A percentile compares a stretch with the other conserved stretches of the same genome.
Conservation (phyloP, 2,113 vertebrate genomes). For the Tichodroma muraria region DNA sequence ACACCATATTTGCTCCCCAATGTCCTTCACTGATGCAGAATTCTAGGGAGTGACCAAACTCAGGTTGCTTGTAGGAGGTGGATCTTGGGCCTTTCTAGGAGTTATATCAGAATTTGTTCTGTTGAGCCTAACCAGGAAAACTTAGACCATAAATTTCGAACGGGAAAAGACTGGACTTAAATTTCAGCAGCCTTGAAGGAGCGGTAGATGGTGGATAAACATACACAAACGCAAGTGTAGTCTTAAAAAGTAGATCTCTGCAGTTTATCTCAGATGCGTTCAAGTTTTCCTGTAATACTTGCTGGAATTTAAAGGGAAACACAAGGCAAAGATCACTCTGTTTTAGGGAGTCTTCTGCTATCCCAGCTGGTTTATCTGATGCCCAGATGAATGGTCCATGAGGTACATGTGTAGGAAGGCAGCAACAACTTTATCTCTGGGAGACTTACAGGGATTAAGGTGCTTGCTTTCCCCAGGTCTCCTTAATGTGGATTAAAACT, state of each 20-base stretch:
- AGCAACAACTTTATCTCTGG: background rate
- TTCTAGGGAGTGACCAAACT: background rate
- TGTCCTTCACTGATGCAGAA: background rate
- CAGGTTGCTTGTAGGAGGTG: background rate
- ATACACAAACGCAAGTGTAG: background rate
- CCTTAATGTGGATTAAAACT: slow-evolving; percentile 13
- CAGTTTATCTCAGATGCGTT: background rate
- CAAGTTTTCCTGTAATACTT: background rate
- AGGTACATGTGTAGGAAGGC: background rate
- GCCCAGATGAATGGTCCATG: background rate
- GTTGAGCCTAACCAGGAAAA: background rate
- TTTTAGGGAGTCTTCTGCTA: background rate
- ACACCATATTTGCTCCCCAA: background rate
- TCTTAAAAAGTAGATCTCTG: background rate
- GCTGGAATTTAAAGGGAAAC: background rate
- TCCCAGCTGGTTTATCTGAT: background rate
- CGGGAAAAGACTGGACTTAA: background rate
- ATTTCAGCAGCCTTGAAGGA: background rate
- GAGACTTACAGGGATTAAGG: background rate
- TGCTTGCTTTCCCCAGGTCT: background rate
- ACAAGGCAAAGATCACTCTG: background rate
- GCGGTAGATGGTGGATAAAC: background rate
- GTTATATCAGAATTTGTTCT: background rate
- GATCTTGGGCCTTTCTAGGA: background rate
- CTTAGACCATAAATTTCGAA: background rate